These are phyloP conservation scores for Epinotia demarniana DNA, from an alignment of 2,888 invertebrate genomes.

Conservation along the genomic window DNA sequence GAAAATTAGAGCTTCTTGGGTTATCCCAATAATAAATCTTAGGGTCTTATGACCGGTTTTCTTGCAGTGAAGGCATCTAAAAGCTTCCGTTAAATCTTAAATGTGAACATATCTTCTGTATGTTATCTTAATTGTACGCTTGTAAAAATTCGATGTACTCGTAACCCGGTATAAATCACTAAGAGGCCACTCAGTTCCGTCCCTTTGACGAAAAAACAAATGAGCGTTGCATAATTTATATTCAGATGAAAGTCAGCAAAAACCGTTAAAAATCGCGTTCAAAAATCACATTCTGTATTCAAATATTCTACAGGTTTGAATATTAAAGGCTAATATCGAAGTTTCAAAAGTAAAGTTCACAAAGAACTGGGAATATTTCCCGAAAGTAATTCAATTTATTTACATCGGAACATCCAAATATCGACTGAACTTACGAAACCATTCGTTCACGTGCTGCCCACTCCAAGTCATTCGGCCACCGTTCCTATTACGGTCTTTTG, in stretches of 20 bases:
- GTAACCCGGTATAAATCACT: neutral
- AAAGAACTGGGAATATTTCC: neutral
- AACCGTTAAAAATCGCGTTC: conserved; percentile 8
- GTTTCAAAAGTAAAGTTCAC: conserved; percentile 16
- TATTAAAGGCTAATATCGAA: conserved; percentile 33
- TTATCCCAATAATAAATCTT: no score
- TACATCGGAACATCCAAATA: neutral
- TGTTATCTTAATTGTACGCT: neutral
- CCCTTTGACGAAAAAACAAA: neutral
- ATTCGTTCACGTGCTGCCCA: conserved; percentile 16
- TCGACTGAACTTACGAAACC: neutral
- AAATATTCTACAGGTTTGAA: conserved; percentile 37
- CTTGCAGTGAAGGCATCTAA: no score
- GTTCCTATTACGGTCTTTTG: conserved; percentile 26
- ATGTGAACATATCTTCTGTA: no score
- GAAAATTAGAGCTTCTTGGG: no score
- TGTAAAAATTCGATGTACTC: neutral
- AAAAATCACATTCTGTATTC: conserved; percentile 23
- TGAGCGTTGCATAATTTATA: conserved; percentile 7
- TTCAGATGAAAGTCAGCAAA: conserved; percentile 18
- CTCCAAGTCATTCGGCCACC: conserved; percentile 15
- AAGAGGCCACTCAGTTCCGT: neutral
- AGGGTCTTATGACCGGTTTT: no score
- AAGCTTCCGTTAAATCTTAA: no score
- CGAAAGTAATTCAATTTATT: conserved; percentile 13